A percentile compares a stretch with the other conserved stretches of the same genome.
Evolutionary conservation across 2,113 vertebrate genomes (phyloP).

Genomic region (Semicossyphus pulcher): DNA sequence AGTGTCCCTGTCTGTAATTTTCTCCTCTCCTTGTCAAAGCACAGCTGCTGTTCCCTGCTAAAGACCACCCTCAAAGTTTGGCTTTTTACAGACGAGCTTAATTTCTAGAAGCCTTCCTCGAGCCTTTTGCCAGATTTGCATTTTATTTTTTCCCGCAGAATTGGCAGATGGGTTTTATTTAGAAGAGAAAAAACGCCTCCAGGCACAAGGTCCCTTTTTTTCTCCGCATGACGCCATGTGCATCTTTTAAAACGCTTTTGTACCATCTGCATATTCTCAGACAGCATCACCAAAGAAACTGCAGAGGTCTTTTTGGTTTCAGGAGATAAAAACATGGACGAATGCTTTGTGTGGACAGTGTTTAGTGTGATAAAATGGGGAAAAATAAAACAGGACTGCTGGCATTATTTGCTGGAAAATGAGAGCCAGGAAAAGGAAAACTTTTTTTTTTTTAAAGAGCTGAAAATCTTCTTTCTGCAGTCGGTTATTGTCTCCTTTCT

Average conservation of each 20-base stretch:
- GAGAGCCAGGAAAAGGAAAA: neutral
- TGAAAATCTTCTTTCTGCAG: neutral
- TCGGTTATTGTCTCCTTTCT: no score
- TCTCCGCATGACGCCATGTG: constrained; percentile 21
- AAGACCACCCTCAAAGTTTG: constrained; percentile 30
- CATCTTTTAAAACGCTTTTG: constrained; percentile 31
- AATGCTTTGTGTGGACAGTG: constrained; percentile 1
- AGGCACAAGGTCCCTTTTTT: constrained; percentile 27
- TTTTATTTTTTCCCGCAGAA: constrained; percentile 27
- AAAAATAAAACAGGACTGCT: neutral
- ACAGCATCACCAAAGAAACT: constrained; percentile 6
- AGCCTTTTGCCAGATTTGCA: constrained; percentile 44
- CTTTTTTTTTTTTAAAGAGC: neutral
- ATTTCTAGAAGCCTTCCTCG: constrained; percentile 40
- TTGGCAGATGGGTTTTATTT: constrained; percentile 56
- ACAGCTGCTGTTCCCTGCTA: constrained; percentile 27
- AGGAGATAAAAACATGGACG: neutral
- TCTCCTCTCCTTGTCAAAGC: constrained; percentile 29
- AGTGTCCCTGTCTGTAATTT: constrained; percentile 9
- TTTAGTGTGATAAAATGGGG: no score
- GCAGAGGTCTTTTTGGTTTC: constrained; percentile 5
- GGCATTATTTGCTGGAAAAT: neutral
- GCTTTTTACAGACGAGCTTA: constrained; percentile 32
- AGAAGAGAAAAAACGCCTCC: constrained; percentile 23
- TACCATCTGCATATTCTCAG: constrained; percentile 28